Evolutionary conservation across 1,140 invertebrate species (phyloP), one percentile per base, ranked within the genome.

Genomic region (Coptotermes formosanus): DNA sequence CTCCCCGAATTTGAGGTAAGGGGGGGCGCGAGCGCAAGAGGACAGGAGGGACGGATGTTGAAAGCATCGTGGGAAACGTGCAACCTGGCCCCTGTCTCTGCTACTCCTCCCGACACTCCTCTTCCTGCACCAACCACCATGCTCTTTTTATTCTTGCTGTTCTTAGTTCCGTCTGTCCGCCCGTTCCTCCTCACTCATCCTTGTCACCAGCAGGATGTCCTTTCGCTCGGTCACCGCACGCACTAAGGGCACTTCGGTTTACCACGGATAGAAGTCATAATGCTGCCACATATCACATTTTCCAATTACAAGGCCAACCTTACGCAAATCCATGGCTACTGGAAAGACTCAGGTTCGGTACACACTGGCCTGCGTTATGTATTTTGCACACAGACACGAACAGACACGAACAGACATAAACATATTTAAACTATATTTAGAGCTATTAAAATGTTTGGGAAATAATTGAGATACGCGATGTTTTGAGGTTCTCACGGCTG

Each of bases 11-110:
- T 84, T 87, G 83, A 64, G 86, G 86, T 75, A 45, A 52, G 52
- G 85, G n/a, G 43, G 45, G 9, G 9, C 9, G 38, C 9, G 25
- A 25, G 38, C 85, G 69, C 30, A 23, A 45, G 82, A 82, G 82
- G 85, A 81, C 59, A 38, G 82, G 45, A 75, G n/a, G 64, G 82
- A 64, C 19, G 52, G 59, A 81, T 52, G 85, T 55, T 88, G 87
- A 88, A 88, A 88, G 87, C 87, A 87, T 87, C 87, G 87, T 88
- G 87, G 86, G 87, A 88, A 88, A 19, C 52, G 9, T 19, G 82
- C 87, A 86, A 86, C 86, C 87, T 88, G 87, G 83, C 44, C 86
- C n/a, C 55, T 52, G 55, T 30, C 83, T 48, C 83, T 59, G 48
- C 64, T 38, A 84, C 75, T 84, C 55, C 2, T 55, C 38, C 85